Base-by-base conservation (phyloP, 2,113 vertebrate species). In the Labeo catla region DNA sequence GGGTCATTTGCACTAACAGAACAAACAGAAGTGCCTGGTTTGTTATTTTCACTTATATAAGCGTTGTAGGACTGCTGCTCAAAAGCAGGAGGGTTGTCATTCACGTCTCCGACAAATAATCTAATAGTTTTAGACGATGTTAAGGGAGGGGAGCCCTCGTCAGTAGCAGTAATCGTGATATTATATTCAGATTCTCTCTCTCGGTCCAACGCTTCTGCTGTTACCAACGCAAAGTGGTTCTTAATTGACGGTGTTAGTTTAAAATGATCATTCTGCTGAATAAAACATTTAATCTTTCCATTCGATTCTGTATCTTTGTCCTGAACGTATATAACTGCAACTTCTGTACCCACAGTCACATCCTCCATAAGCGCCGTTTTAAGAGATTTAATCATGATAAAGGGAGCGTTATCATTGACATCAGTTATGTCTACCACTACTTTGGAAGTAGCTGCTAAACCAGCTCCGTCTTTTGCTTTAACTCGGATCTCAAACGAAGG, bases 61-160 rank as follows among this genome's bases (percentile, higher is more conserved):
- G 93, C 80, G 4, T 70, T 92, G 81, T 95, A 95, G 0, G 86
- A 90, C 1, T 81, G 61, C 19, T 92, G 76, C 4, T 87, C 81
- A 86, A 96, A 96, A 5, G 88, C 54, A 15, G 95, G 94, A 0
- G 93, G 87, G 63, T 95, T 95, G 88, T 96, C 94, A 2, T 95
- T 96, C 47, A 39, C 23, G 52, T 90, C 87, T 70, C 2, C 6
- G 54, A 59, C 54, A 21, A 59, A 59, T 59, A 59, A 21, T 59
- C 19, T 59, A 59, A 59, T 59, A 59, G 54, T 21, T 59, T 21
- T 59, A 59, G 54, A 21, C 21, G 54, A 59, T 2, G 54, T 59
- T 6, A 93, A 82, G 3, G 93, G 70, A 13, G 94, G 94, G 16
- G 61, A 80, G 13, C 95, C 94, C 2, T 86, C 83, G 84, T 95